These are phyloP conservation scores for Laodelphax striatellus DNA, from an alignment of 1,140 invertebrate genomes.

Conservation along the genomic window DNA sequence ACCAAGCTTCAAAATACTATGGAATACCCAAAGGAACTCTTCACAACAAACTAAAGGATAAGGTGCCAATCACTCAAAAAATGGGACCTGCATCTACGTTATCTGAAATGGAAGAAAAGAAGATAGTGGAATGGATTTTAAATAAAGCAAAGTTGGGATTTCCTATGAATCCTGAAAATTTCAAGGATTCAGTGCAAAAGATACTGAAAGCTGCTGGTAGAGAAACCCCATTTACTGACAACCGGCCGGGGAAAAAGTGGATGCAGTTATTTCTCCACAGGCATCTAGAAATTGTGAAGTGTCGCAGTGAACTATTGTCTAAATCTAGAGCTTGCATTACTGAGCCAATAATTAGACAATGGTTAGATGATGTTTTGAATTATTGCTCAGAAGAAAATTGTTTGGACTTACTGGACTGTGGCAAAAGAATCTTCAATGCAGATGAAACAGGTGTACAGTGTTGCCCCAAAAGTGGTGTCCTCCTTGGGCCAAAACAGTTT, in stretches of 20 bases:
- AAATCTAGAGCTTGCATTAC: conserved; percentile 19
- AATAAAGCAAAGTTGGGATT: neutral
- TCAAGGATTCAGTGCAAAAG: neutral
- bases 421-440: conserved; percentile 15
- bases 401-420: conserved; percentile 15
- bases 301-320: conserved; percentile 22
- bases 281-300: conserved; percentile 20
- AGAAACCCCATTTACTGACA: conserved; percentile 22
- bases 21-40: too few species aligned
- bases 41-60: too few species aligned
- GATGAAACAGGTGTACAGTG: conserved; percentile 18
- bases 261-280: conserved; percentile 26
- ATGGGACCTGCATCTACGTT: neutral
- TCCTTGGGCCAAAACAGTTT: conserved; percentile 5
- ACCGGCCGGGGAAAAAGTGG: conserved; percentile 27
- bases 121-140: neutral
- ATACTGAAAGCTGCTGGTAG: conserved; percentile 3
- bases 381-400: conserved; percentile 20
- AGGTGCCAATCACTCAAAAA: neutral
- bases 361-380: conserved; percentile 24
- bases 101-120: neutral
- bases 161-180: neutral
- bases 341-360: conserved; percentile 23
- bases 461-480: conserved; percentile 11
- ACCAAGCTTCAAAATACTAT: too few species aligned